phyloP scores from a whole-genome alignment of 2,888 invertebrate species.

The Lutraria lutraria region DNA sequence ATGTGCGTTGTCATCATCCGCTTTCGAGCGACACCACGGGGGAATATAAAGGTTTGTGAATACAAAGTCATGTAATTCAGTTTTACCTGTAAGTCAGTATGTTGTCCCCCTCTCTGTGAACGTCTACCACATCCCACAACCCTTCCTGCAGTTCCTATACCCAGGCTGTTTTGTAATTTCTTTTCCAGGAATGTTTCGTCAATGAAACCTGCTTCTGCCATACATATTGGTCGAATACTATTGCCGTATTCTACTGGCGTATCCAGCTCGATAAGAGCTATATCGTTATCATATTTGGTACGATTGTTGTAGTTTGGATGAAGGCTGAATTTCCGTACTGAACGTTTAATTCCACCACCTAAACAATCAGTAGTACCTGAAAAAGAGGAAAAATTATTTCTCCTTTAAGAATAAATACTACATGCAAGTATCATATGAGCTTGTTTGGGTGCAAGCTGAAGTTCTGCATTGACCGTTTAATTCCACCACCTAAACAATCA shows the following conservation, averaged over 20 bases:
- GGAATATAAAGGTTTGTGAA: too few relatives aligned
- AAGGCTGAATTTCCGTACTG: conserved; percentile 60
- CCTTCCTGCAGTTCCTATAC: conserved; percentile 23
- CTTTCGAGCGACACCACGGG: too few relatives aligned
- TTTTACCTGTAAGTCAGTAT: conserved; percentile 9
- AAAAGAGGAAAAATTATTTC: neutral
- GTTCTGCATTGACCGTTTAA: conserved; percentile 47
- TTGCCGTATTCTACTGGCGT: conserved; percentile 67
- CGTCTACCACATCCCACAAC: conserved; percentile 56
- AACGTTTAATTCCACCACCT: conserved; percentile 4
- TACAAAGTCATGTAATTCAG: too few relatives aligned
- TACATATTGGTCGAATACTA: conserved; percentile 73
- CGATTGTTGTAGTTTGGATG: conserved; percentile 67
- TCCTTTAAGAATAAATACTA: too few relatives aligned
- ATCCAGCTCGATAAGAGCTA: conserved; percentile 76
- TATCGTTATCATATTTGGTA: conserved; percentile 72
- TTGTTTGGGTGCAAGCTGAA: conserved; percentile 69
- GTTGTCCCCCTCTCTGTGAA: neutral
- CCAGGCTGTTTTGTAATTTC: neutral
- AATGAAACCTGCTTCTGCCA: conserved; percentile 60
- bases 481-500: conserved; percentile 55
- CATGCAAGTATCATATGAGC: too few relatives aligned
- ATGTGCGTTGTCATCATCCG: too few relatives aligned
- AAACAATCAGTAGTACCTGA: conserved; percentile 71
- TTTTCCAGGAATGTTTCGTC: conserved; percentile 44